Evolutionary conservation across 2,888 invertebrate species (phyloP), one percentile per base, ranked within the genome.

Genomic region (Trichopoda pennipes): DNA sequence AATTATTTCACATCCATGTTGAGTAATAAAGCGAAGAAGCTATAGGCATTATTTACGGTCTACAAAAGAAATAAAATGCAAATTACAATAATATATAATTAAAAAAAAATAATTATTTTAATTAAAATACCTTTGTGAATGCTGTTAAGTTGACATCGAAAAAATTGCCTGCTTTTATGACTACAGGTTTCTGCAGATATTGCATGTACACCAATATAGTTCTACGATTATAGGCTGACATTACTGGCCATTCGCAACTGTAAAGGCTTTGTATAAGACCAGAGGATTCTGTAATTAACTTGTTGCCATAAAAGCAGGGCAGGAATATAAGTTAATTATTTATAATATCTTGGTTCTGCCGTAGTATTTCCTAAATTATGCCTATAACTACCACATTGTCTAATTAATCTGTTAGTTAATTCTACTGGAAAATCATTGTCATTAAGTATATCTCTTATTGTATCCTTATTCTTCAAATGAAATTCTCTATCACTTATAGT

Each of bases 11-110:
- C 3, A 42, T 82, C 75, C 82, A 90, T 80, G 75, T 88, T 89
- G 17, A 89, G 82, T 8, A 90, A 85, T 38, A 90, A 73, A 10
- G 90, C 90, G 80, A 90, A 86, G 58, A 90, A 86, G 61, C 88
- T 89, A 84, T 89, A 90, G 10, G 90, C 89, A 85, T 89, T 89
- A 83, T 89, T 89, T 56, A 89, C 87, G 53, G 88, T 87, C 90
- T 90, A 70, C 4, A 87, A 83, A 60, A 76, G 49, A 44, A 28
- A 7, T 28, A 28, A 2, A 21, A 35, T 16, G 7, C 1, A 32
- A 17, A 28, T 56, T 17, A 47, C 10, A 61, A 61, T 44, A 23
- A 12, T 17, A 10, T 38, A 56, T 47, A 17, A 17, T 12, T 12
- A 9, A 42, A 38, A 47, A 23, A 55, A 42, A 58, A n/a, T 16